Conservation (phyloP, 1,140 invertebrate genomes). For the Leptonema lineaticorne region DNA sequence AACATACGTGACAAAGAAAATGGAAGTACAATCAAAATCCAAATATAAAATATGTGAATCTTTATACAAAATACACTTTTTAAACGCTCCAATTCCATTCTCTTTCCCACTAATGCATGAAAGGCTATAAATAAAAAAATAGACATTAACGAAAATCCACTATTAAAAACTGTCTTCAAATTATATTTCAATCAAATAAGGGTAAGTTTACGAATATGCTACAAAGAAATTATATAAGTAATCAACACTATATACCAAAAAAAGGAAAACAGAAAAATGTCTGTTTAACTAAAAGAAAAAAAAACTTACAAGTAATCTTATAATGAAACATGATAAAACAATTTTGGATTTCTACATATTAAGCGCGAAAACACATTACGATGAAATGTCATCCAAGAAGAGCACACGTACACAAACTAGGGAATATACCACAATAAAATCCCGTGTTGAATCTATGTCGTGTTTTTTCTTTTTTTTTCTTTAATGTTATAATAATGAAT, state of each 20-base stretch:
- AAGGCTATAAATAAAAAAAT: too few species aligned
- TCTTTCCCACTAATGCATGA: too few species aligned
- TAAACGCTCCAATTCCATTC: too few species aligned
- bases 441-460: background rate
- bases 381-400: background rate
- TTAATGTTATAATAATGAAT: background rate
- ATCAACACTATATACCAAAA: background rate
- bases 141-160: too few species aligned
- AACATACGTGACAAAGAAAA: too few species aligned
- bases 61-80: too few species aligned
- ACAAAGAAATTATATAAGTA: background rate
- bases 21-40: too few species aligned
- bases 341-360: conserved; percentile 6
- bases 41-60: too few species aligned
- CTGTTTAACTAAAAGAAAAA: background rate
- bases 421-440: background rate
- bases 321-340: conserved; percentile 6
- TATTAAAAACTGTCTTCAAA: too few species aligned
- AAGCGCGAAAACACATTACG: conserved; percentile 1
- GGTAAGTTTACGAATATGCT: background rate
- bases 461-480: background rate
- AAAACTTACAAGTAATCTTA: background rate
- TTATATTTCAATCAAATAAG: background rate
- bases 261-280: background rate
- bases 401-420: background rate